These are phyloP conservation scores for Rutpela maculata DNA, from an alignment of 2,888 invertebrate genomes.

Conservation along the genomic window DNA sequence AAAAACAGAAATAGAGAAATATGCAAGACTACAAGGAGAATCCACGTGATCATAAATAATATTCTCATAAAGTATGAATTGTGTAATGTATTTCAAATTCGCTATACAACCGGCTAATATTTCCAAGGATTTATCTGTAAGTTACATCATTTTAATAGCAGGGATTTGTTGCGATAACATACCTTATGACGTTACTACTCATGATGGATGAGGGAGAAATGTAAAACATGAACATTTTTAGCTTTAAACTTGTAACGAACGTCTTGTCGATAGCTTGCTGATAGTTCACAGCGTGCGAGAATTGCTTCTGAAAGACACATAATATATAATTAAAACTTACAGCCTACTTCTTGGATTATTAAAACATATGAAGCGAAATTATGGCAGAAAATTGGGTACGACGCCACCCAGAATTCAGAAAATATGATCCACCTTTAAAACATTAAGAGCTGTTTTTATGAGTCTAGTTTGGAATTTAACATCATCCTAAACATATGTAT, in stretches of 20 bases:
- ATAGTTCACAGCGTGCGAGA: conserved; percentile 56
- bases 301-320: conserved; percentile 54
- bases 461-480: conserved; percentile 18
- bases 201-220: conserved; percentile 58
- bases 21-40: conserved; percentile 27
- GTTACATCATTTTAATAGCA: conserved; percentile 63
- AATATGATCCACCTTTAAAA: conserved; percentile 19
- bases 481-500: conserved; percentile 15
- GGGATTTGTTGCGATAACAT: conserved; percentile 60
- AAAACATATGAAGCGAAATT: neutral
- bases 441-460: conserved; percentile 20
- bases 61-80: conserved; percentile 57
- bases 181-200: conserved; percentile 53
- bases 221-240: conserved; percentile 59
- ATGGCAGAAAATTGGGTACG: conserved; percentile 13
- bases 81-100: conserved; percentile 60
- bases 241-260: conserved; percentile 49
- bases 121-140: conserved; percentile 60
- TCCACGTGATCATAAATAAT: conserved; percentile 54
- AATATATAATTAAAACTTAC: conserved; percentile 40
- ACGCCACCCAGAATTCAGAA: conserved; percentile 13
- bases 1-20: conserved; percentile 24
- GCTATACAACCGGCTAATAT: conserved; percentile 59
- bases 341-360: conserved; percentile 15
- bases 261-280: conserved; percentile 56